A percentile compares a stretch with the other conserved stretches of the same genome.
Conservation (phyloP, 1,140 invertebrate species). For the Triops longicaudatus region DNA sequence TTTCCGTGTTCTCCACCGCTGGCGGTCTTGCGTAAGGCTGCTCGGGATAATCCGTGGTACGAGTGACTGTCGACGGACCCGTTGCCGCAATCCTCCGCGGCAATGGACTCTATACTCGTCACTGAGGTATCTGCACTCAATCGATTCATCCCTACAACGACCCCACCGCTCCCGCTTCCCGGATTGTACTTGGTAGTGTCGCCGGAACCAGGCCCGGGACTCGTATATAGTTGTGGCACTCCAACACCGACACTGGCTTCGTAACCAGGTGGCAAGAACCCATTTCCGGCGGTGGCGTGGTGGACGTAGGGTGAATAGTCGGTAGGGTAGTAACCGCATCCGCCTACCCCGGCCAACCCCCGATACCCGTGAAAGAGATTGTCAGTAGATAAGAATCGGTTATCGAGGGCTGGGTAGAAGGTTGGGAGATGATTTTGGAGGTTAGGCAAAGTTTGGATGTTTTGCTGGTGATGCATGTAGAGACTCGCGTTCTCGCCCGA, state of each 20-base stretch:
- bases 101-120: conserved; percentile 23
- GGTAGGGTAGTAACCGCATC: conserved; percentile 52
- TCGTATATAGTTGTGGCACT: conserved; percentile 23
- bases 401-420: conserved; percentile 48
- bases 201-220: conserved; percentile 18
- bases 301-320: conserved; percentile 57
- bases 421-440: conserved; percentile 46
- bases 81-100: conserved; percentile 23
- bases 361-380: conserved; percentile 80
- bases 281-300: conserved; percentile 56
- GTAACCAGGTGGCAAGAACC: conserved; percentile 51
- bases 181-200: conserved; percentile 25
- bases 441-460: conserved; percentile 56
- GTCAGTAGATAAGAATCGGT: conserved; percentile 65
- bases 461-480: conserved; percentile 58
- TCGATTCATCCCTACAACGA: conserved; percentile 16
- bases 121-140: conserved; percentile 20
- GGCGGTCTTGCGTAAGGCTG: conserved; percentile 27
- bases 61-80: conserved; percentile 24
- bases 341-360: conserved; percentile 58
- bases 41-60: conserved; percentile 21
- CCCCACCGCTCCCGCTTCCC: not conserved
- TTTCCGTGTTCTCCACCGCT: conserved; percentile 1
- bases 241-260: conserved; percentile 25
- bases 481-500: conserved; percentile 75